These are phyloP conservation scores for Lacanobia oleracea DNA, from an alignment of 2,888 invertebrate species.

Conservation along the genomic window DNA sequence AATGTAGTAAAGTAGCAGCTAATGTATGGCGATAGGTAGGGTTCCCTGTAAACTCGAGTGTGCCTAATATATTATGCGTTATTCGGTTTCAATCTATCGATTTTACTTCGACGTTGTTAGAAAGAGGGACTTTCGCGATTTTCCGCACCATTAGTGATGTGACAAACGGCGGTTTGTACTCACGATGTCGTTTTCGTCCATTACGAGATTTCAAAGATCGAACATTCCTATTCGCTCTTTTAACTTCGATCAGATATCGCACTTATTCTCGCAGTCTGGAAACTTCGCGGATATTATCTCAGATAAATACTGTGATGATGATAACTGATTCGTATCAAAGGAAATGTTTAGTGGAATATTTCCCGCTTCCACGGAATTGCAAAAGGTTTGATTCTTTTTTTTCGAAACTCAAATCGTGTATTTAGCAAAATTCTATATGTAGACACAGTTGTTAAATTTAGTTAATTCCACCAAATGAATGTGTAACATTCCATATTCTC, in stretches of 20 bases:
- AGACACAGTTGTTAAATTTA: slow-evolving; percentile 1
- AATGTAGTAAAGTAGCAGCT: slow-evolving; percentile 56
- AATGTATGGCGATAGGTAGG: slow-evolving; percentile 44
- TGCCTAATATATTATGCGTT: slow-evolving; percentile 74
- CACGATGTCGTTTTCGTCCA: slow-evolving; percentile 86
- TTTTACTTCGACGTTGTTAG: slow-evolving; percentile 80
- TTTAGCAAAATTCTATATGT: not conserved
- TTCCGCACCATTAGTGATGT: slow-evolving; percentile 87
- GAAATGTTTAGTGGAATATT: slow-evolving; percentile 19
- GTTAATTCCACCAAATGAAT: slow-evolving; percentile 32
- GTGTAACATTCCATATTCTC: slow-evolving; percentile 41
- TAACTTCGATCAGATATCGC: slow-evolving; percentile 79
- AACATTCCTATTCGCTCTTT: slow-evolving; percentile 83
- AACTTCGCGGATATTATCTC: slow-evolving; percentile 45
- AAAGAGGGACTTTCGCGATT: slow-evolving; percentile 85
- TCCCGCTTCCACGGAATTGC: slow-evolving; percentile 10
- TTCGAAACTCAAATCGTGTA: not conserved
- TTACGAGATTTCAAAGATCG: slow-evolving; percentile 85
- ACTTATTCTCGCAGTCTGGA: slow-evolving; percentile 72
- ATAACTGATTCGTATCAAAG: slow-evolving; percentile 42
- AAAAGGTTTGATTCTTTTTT: not conserved
- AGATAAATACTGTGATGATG: slow-evolving; percentile 36
- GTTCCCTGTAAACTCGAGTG: slow-evolving; percentile 67
- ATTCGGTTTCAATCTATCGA: slow-evolving; percentile 81
- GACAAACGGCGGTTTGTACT: slow-evolving; percentile 87